These are phyloP conservation scores for Atherinomorus stipes DNA, from an alignment of 2,113 vertebrate genomes.

Conservation along the genomic window DNA sequence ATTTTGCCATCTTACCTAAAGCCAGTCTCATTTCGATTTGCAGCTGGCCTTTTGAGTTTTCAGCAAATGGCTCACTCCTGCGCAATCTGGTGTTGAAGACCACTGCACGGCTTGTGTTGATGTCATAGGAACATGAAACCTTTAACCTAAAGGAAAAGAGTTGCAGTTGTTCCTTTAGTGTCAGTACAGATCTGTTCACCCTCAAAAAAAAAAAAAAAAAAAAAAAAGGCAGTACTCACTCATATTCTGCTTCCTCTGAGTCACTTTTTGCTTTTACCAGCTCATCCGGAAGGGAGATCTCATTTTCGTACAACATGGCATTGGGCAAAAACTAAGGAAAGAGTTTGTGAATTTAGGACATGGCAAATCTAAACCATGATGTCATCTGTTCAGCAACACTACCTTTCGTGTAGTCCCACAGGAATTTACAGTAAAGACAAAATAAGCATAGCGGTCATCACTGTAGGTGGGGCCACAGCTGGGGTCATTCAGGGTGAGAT, in stretches of 20 bases:
- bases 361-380: not conserved
- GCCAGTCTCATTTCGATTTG: constrained; percentile 68
- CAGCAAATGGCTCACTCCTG: constrained; percentile 54
- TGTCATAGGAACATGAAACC: constrained; percentile 73
- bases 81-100: constrained; percentile 51
- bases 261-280: not conserved
- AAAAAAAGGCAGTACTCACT: constrained; percentile 53
- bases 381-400: not conserved
- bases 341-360: too few relatives aligned
- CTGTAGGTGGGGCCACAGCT: constrained; percentile 73
- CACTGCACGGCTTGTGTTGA: constrained; percentile 54
- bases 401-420: constrained; percentile 82
- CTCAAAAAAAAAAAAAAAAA: not conserved
- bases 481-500: constrained; percentile 73
- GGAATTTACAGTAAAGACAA: constrained; percentile 72
- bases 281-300: constrained; percentile 64
- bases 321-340: constrained; percentile 74
- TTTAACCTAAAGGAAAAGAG: constrained; percentile 54
- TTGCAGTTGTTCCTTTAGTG: too few relatives aligned
- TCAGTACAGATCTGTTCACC: too few relatives aligned
- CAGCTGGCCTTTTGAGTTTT: constrained; percentile 60
- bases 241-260: constrained; percentile 25
- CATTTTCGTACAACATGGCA: constrained; percentile 79
- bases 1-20: constrained; percentile 58
- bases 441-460: constrained; percentile 69